Evolutionary conservation across 2,113 vertebrate genomes (phyloP).

Genomic region (Pedionomus torquatus): DNA sequence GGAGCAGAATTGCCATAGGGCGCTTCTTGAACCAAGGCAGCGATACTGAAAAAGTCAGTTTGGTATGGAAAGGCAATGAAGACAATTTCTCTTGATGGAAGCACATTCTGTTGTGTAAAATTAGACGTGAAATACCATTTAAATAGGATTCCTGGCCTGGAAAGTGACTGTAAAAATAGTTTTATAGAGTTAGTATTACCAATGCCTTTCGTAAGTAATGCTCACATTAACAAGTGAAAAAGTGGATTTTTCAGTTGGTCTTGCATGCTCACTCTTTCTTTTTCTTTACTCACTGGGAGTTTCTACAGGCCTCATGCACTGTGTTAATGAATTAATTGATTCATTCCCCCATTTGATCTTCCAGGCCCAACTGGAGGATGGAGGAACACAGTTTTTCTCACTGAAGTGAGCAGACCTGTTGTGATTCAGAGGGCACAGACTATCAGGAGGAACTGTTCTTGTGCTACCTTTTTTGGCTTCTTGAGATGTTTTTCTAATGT

Average conservation of each 20-base stretch:
- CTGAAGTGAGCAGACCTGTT: background rate
- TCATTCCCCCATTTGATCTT: background rate
- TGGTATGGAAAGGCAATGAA: background rate
- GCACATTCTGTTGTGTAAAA: background rate
- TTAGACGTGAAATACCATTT: background rate
- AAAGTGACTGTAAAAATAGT: constrained; percentile 20
- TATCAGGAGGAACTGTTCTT: background rate
- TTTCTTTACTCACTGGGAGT: background rate
- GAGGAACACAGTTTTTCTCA: background rate
- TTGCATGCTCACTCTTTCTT: background rate
- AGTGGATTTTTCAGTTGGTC: background rate
- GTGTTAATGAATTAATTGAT: background rate
- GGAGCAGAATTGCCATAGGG: background rate
- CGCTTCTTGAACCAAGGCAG: background rate
- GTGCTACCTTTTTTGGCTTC: background rate
- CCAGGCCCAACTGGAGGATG: background rate
- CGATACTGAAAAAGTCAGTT: background rate
- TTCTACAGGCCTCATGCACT: background rate
- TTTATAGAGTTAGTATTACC: background rate
- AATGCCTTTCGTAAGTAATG: background rate
- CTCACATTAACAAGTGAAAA: background rate
- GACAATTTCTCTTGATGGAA: background rate
- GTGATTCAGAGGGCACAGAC: fast-evolving
- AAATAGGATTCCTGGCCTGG: constrained; percentile 7
- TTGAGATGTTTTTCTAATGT: constrained; percentile 5